Evolutionary conservation across 2,888 invertebrate genomes (phyloP).

Genomic region (Acanthococcus lagerstroemiae): DNA sequence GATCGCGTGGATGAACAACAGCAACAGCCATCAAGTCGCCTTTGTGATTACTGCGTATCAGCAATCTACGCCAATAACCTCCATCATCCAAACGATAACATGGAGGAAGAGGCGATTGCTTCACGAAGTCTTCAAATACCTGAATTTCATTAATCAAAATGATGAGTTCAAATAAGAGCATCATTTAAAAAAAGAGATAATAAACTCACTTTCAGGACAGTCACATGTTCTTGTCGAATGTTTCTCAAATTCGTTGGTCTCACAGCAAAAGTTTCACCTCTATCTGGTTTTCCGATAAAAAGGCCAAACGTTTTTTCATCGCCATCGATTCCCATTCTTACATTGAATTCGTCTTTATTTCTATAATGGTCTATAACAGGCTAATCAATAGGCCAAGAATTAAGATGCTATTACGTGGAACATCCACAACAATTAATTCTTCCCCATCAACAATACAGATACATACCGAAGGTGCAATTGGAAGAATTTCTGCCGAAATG

Average conservation of each 20-base stretch:
- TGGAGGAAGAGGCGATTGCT: conserved; percentile 55
- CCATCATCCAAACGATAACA: conserved; percentile 65
- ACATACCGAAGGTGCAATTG: conserved; percentile 40
- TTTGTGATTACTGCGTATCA: conserved; percentile 46
- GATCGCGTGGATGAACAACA: conserved; percentile 45
- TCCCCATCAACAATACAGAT: background rate
- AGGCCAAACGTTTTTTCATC: conserved; percentile 42
- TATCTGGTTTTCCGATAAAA: conserved; percentile 39
- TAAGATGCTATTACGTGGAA: background rate
- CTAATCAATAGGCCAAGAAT: conserved; percentile 34
- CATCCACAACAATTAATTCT: background rate
- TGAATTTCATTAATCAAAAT: conserved; percentile 33
- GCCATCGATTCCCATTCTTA: conserved; percentile 41
- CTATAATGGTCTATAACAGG: conserved; percentile 41
- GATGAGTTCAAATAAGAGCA: background rate
- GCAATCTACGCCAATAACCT: conserved; percentile 47
- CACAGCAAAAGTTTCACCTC: conserved; percentile 39
- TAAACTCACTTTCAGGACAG: conserved; percentile 38
- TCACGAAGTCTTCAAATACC: conserved; percentile 60
- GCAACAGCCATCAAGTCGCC: conserved; percentile 75
- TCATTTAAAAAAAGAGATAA: conserved; percentile 1
- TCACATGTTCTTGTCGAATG: conserved; percentile 39
- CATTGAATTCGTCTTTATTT: conserved; percentile 43
- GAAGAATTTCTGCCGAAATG: conserved; percentile 34
- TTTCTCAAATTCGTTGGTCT: conserved; percentile 40